A percentile compares a stretch with the other conserved stretches of the same genome.
These are phyloP conservation scores for Sinhomidia bicolor DNA, from an alignment of 2,888 invertebrate species.

Conservation along the genomic window DNA sequence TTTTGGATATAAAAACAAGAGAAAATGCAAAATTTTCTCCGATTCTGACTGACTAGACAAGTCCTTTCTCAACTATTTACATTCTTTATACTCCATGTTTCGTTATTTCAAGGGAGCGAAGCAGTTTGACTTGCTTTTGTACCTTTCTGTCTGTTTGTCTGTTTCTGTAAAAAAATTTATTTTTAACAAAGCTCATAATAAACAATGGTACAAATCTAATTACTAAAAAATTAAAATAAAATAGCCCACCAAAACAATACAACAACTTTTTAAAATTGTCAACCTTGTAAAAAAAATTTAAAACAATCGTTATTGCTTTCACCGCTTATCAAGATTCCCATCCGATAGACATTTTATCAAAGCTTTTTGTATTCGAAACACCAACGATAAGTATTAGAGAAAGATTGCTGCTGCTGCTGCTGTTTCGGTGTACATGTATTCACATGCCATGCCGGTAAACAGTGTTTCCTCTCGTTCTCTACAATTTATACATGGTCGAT, in stretches of 20 bases:
- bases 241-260: too few species aligned
- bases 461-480: too few species aligned
- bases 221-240: too few species aligned
- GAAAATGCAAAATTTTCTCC: slow-evolving; percentile 33
- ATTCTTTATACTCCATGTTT: neutral
- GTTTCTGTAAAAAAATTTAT: neutral
- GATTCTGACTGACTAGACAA: neutral
- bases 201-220: too few species aligned
- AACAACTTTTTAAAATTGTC: too few species aligned
- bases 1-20: neutral
- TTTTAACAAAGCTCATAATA: too few species aligned
- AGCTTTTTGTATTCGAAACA: neutral
- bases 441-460: slow-evolving; percentile 24
- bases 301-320: too few species aligned
- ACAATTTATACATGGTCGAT: neutral
- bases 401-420: neutral
- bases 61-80: neutral
- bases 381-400: neutral
- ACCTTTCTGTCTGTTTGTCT: neutral
- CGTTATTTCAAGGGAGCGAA: neutral
- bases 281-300: too few species aligned
- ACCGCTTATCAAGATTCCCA: neutral
- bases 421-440: neutral
- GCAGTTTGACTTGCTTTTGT: neutral
- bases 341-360: neutral